Percentiles rank a stretch among this genome's conserved stretches.
These are phyloP conservation scores for Paguma larvata DNA, from an alignment of 2,797 vertebrate genomes.

Conservation along the genomic window DNA sequence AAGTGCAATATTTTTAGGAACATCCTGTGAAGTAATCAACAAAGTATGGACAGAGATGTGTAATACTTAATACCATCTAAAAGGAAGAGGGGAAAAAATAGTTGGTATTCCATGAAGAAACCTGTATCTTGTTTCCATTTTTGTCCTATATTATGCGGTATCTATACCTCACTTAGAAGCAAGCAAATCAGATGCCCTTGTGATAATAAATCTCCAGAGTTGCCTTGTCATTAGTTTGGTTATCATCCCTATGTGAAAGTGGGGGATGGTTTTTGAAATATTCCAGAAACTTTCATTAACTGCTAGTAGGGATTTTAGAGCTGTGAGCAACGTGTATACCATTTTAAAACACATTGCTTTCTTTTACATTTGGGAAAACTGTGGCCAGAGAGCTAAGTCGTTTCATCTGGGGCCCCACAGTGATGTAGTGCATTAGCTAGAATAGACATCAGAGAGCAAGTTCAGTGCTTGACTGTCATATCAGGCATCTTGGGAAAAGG, in stretches of 20 bases:
- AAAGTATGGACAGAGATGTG: neutral
- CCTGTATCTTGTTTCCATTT: neutral
- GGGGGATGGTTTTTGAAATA: neutral
- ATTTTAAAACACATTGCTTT: neutral
- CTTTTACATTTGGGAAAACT: neutral
- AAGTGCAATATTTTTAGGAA: neutral
- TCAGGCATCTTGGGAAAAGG: neutral
- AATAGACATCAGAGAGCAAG: neutral
- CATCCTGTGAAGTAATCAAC: neutral
- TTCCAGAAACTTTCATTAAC: neutral
- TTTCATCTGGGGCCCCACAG: neutral
- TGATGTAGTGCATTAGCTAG: neutral
- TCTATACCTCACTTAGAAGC: neutral
- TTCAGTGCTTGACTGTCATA: neutral
- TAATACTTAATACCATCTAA: neutral
- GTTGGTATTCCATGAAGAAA: neutral
- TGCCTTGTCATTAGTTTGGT: neutral
- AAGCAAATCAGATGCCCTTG: neutral
- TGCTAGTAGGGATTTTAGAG: conserved; percentile 17
- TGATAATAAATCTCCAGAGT: neutral
- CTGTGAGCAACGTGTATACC: neutral
- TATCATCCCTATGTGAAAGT: neutral
- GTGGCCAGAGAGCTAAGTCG: neutral
- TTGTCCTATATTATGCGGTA: neutral
- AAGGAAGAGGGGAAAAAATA: neutral